phyloP scores from a whole-genome alignment of 2,113 vertebrate genomes.

The Serinus canaria region DNA sequence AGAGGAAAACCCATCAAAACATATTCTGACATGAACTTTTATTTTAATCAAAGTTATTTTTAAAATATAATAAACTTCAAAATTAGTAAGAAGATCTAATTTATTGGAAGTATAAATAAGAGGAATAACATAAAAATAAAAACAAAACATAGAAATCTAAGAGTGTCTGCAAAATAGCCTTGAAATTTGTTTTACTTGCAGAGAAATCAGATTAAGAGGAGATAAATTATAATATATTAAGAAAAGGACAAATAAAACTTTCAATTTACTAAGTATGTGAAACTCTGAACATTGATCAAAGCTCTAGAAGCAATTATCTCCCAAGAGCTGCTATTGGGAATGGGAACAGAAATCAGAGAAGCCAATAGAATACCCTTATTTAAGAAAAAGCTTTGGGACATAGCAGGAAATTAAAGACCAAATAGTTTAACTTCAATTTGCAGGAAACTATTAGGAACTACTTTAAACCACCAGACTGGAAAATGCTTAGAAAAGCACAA shows the following conservation, averaged over 20 bases:
- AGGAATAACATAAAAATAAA: background rate
- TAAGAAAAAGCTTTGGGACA: background rate
- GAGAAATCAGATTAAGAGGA: background rate
- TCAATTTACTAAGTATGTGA: background rate
- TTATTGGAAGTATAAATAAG: background rate
- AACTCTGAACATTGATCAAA: background rate
- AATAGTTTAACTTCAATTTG: background rate
- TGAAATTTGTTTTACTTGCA: background rate
- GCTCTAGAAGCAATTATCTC: background rate
- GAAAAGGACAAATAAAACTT: background rate
- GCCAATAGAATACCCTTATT: background rate
- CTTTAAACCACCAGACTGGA: background rate
- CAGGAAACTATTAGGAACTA: background rate
- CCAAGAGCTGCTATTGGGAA: background rate
- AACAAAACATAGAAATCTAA: background rate
- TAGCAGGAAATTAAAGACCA: slow-evolving; percentile 15
- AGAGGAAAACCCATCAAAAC: background rate
- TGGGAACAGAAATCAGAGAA: background rate
- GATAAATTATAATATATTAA: background rate
- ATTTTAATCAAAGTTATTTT: background rate
- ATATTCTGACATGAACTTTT: background rate
- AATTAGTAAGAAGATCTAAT: background rate
- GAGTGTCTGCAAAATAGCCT: background rate
- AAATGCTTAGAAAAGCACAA: slow-evolving; percentile 33
- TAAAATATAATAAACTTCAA: background rate